phyloP scores from a whole-genome alignment of 1,140 invertebrate species.

The Drosophila micromelanica region DNA sequence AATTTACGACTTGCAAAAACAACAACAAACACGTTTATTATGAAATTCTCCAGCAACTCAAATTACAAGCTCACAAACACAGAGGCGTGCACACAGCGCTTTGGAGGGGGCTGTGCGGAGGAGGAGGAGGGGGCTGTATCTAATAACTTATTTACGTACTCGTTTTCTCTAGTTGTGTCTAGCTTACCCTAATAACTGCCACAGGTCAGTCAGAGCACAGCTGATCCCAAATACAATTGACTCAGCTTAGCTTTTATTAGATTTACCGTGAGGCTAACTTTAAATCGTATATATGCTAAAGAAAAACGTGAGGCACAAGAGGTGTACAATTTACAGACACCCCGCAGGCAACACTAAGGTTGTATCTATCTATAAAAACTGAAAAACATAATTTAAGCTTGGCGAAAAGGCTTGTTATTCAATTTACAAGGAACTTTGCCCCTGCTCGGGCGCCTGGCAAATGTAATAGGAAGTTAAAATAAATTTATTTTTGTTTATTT shows the following conservation, averaged over 20 bases:
- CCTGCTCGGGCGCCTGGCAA: neutral
- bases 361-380: too few relatives aligned
- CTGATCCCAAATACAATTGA: conserved; percentile 43
- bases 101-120: too few relatives aligned
- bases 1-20: conserved; percentile 40
- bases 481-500: neutral
- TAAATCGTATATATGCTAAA: neutral
- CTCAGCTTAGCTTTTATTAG: conserved; percentile 30
- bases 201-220: conserved; percentile 30
- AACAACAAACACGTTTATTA: conserved; percentile 24
- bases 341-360: neutral
- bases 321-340: neutral
- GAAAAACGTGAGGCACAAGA: neutral
- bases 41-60: conserved; percentile 34
- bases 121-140: neutral
- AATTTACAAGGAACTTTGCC: neutral
- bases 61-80: conserved; percentile 25
- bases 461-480: neutral
- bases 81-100: neutral
- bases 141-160: neutral
- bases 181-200: conserved; percentile 14
- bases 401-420: neutral
- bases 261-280: conserved; percentile 20
- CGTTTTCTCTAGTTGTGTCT: conserved; percentile 3
- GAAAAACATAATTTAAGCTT: too few relatives aligned